Evolutionary conservation across 2,888 invertebrate species (phyloP).

Genomic region (Habrosyne pyritoides): DNA sequence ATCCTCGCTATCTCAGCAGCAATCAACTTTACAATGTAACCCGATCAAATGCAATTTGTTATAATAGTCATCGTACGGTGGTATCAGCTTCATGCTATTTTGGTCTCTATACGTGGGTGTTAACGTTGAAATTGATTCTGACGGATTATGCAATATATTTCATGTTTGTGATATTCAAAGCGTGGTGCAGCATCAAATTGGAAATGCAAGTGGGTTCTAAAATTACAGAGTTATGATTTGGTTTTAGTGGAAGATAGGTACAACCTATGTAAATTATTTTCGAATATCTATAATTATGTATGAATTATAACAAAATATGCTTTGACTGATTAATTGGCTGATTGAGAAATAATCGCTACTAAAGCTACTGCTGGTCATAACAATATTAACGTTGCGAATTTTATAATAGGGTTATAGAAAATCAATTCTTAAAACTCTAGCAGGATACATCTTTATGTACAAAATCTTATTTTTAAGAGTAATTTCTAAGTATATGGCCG

Average conservation of each 20-base stretch:
- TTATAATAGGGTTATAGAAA: too few relatives aligned
- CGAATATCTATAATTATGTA: too few relatives aligned
- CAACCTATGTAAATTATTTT: too few relatives aligned
- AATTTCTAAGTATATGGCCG: too few relatives aligned
- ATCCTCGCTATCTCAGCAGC: background rate
- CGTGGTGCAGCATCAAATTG: background rate
- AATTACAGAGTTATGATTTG: background rate
- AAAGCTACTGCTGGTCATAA: too few relatives aligned
- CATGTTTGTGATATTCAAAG: background rate
- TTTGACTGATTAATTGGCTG: too few relatives aligned
- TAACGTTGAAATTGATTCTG: background rate
- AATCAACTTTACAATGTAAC: constrained; percentile 3
- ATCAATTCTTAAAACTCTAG: too few relatives aligned
- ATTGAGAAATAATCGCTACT: too few relatives aligned
- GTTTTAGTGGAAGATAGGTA: background rate
- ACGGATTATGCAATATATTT: background rate
- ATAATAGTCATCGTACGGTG: background rate
- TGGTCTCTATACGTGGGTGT: background rate
- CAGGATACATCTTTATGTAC: too few relatives aligned
- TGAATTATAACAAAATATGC: too few relatives aligned
- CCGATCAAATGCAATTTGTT: background rate
- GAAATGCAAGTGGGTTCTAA: background rate
- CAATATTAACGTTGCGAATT: too few relatives aligned
- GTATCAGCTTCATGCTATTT: background rate
- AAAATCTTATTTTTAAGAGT: too few relatives aligned